phyloP scores from a whole-genome alignment of 2,113 vertebrate genomes.

The Lampris megalopsis region DNA sequence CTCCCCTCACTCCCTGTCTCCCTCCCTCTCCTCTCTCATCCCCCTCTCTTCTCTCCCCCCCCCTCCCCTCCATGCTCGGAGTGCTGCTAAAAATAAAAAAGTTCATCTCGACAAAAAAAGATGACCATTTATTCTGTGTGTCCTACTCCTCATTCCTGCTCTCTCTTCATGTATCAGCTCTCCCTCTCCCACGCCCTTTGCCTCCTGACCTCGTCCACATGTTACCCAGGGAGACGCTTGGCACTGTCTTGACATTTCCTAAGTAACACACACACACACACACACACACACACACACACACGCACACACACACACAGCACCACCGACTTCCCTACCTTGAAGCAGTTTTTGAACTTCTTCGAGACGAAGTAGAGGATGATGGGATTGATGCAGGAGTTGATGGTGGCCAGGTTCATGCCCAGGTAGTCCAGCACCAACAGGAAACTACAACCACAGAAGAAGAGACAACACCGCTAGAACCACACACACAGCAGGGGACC shows the following conservation, averaged over 20 bases:
- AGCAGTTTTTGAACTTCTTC: constrained; percentile 98
- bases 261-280: not conserved
- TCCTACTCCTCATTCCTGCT: not conserved
- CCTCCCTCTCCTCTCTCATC: not conserved
- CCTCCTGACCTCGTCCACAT: constrained; percentile 8
- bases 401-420: constrained; percentile 92
- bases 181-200: constrained; percentile 38
- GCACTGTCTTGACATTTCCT: not conserved
- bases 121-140: too few relatives aligned
- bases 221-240: constrained; percentile 7
- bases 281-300: not conserved
- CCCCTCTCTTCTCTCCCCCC: not conserved
- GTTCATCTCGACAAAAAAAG: too few relatives aligned
- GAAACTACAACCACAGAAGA: constrained; percentile 82
- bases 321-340: constrained; percentile 86
- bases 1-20: not conserved
- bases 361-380: constrained; percentile 97
- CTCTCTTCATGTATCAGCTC: not conserved
- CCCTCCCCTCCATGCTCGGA: too few relatives aligned
- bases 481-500: not conserved
- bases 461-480: not conserved
- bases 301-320: not conserved
- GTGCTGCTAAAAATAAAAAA: too few relatives aligned
- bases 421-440: constrained; percentile 93
- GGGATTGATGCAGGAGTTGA: constrained; percentile 99